These are phyloP conservation scores for Cladorhizidae sp. DNA, from an alignment of 37 sponge, comb jelly and placozoan genomes.

Conservation along the genomic window DNA sequence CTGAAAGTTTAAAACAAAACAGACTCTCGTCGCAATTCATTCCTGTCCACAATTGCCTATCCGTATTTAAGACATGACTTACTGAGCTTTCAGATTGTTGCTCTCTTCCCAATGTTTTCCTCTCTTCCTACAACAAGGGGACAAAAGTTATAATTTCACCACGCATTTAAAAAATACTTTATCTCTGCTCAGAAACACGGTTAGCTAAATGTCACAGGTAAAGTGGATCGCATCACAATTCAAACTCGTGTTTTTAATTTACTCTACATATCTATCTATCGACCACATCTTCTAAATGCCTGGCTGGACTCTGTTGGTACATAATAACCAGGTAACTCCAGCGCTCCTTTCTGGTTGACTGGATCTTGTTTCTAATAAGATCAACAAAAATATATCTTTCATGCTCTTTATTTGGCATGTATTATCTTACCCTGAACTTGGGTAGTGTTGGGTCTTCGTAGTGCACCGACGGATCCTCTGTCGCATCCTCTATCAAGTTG, in stretches of 20 bases:
- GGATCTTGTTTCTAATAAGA: background rate
- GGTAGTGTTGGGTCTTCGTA: slow-evolving; percentile 20
- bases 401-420: too few species aligned
- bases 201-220: too few species aligned
- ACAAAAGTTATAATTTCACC: background rate
- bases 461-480: background rate
- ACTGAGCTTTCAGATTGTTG: background rate
- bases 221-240: too few species aligned
- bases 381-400: background rate
- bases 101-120: slow-evolving; percentile 16
- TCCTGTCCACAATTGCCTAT: too few species aligned
- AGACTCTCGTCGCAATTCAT: background rate
- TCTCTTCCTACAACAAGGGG: slow-evolving; percentile 7
- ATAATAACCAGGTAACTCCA: slow-evolving; percentile 3
- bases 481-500: background rate
- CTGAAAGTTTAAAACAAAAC: background rate
- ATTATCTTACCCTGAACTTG: slow-evolving; percentile 4
- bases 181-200: too few species aligned
- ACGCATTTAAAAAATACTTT: too few species aligned
- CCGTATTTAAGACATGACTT: background rate
- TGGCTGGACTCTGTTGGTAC: slow-evolving; percentile 21
- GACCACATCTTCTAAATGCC: too few species aligned
- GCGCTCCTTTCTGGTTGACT: background rate
- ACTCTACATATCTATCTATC: too few species aligned
- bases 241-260: too few species aligned